Conservation (phyloP, 2,113 vertebrate genomes). For the Acrocephalus kingi region DNA sequence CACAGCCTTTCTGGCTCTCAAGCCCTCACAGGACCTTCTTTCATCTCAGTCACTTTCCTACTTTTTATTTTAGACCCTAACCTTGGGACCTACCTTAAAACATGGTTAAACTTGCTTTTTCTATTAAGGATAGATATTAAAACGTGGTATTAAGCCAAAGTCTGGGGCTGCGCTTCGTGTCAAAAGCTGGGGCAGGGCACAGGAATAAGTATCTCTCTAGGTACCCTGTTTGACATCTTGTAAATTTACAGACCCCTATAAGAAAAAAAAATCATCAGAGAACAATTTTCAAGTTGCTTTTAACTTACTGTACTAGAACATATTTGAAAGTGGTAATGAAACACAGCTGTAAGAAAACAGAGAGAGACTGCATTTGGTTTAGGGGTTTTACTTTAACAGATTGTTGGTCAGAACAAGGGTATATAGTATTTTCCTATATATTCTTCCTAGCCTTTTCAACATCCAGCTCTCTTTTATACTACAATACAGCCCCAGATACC, state of each 20-base stretch:
- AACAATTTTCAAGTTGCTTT: neutral
- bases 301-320: neutral
- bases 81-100: neutral
- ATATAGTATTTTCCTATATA: neutral
- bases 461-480: neutral
- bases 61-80: neutral
- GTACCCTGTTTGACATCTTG: neutral
- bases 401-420: neutral
- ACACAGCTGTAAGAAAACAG: neutral
- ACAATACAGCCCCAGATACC: neutral
- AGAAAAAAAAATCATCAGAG: neutral
- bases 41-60: neutral
- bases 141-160: neutral
- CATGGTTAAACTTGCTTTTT: neutral
- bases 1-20: neutral
- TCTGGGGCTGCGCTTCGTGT: neutral
- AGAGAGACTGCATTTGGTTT: neutral
- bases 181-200: neutral
- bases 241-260: neutral
- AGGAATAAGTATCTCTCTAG: neutral
- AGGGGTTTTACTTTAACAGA: neutral
- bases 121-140: neutral
- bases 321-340: neutral
- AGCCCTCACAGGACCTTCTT: neutral
- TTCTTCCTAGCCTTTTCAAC: neutral